These are phyloP conservation scores for Melanotaenia nigrans DNA, from an alignment of 2,797 vertebrate species.

Conservation along the genomic window DNA sequence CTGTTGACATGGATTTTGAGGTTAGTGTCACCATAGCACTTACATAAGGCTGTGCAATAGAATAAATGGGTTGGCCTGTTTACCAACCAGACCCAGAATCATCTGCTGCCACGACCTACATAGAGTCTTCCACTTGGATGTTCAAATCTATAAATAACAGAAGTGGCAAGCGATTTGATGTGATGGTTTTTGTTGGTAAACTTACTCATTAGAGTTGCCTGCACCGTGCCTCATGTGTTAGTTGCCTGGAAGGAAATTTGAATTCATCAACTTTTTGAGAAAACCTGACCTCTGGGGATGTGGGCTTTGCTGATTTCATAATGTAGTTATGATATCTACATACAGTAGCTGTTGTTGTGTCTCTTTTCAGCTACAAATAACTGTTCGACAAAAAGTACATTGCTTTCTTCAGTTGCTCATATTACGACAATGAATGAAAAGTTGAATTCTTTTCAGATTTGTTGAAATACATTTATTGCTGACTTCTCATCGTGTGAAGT, in stretches of 20 bases:
- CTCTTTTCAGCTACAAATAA: too few species aligned
- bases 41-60: constrained; percentile 32
- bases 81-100: constrained; percentile 47
- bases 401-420: background rate
- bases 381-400: too few species aligned
- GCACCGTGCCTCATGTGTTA: background rate
- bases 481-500: too few species aligned
- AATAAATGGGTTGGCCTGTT: constrained; percentile 48
- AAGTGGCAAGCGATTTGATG: constrained; percentile 17
- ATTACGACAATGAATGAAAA: background rate
- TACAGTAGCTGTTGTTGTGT: too few species aligned
- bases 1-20: constrained; percentile 22
- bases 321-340: too few species aligned
- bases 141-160: constrained; percentile 51
- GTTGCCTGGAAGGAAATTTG: background rate
- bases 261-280: background rate
- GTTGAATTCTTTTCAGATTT: too few species aligned
- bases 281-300: background rate
- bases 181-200: constrained; percentile 23
- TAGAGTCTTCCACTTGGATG: constrained; percentile 34
- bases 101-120: constrained; percentile 48
- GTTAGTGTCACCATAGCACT: constrained; percentile 19
- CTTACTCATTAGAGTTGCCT: background rate
- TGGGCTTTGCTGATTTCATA: background rate
- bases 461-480: too few species aligned